phyloP scores from a whole-genome alignment of 2,113 vertebrate genomes.

The Cheirogaleus medius region DNA sequence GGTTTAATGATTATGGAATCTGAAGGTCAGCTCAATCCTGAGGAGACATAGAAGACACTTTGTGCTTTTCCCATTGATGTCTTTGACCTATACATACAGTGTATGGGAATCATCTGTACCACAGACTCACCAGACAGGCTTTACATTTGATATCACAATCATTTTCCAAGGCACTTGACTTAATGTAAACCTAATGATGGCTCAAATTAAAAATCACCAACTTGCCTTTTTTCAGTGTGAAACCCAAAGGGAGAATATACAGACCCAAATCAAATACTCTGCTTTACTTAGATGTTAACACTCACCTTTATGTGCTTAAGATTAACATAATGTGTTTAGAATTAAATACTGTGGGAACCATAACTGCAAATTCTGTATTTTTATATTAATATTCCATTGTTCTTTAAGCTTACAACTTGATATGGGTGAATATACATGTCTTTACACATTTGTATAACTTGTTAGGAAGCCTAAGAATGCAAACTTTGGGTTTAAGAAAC shows the following conservation, averaged over 20 bases:
- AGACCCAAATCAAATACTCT: neutral
- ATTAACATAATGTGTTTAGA: neutral
- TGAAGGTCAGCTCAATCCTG: neutral
- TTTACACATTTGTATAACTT: neutral
- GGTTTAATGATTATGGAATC: neutral
- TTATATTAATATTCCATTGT: neutral
- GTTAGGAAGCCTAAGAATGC: neutral
- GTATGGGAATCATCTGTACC: neutral
- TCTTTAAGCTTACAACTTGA: neutral
- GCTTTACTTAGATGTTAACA: neutral
- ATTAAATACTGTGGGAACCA: neutral
- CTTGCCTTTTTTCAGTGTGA: neutral
- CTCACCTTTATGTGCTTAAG: neutral
- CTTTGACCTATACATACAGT: neutral
- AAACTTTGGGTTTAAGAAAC: slow-evolving; percentile 24
- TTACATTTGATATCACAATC: neutral
- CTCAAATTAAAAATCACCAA: slow-evolving; percentile 1
- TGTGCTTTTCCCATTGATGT: neutral
- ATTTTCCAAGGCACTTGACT: neutral
- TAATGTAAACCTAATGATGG: neutral
- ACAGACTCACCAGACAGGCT: neutral
- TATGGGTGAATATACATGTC: neutral
- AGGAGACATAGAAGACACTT: neutral
- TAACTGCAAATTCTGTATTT: slow-evolving; percentile 17
- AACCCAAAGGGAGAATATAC: neutral